phyloP scores from a whole-genome alignment of 1,140 invertebrate genomes.

The Pseudobourletiella spinata region DNA sequence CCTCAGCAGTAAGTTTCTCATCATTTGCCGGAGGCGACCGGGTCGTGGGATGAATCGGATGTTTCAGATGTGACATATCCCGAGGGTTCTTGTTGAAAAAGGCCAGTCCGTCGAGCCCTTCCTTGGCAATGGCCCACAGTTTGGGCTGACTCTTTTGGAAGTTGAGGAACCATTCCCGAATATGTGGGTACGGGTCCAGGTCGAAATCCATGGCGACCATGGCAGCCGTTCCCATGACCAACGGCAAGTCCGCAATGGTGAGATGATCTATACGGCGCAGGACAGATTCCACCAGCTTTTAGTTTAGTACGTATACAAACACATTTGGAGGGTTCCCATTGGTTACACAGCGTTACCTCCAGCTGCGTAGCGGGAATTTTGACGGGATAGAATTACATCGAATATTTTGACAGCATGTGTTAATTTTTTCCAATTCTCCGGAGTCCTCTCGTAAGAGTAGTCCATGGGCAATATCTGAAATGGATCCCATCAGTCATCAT shows the following conservation, averaged over 20 bases:
- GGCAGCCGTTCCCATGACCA: conserved; percentile 25
- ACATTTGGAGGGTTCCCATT: background rate
- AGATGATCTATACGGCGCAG: conserved; percentile 16
- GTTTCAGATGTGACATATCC: conserved; percentile 27
- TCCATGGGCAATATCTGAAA: conserved; percentile 60
- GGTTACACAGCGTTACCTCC: conserved; percentile 39
- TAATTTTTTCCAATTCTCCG: conserved; percentile 54
- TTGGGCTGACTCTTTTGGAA: conserved; percentile 19
- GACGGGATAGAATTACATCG: conserved; percentile 54
- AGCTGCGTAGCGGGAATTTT: conserved; percentile 54
- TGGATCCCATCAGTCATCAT: background rate
- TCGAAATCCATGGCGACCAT: conserved; percentile 26
- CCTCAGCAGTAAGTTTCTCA: background rate
- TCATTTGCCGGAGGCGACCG: background rate
- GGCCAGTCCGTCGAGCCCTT: conserved; percentile 24
- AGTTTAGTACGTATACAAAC: background rate
- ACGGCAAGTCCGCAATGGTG: conserved; percentile 29
- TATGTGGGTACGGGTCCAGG: conserved; percentile 16
- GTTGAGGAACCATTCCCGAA: conserved; percentile 14
- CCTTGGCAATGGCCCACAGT: conserved; percentile 21
- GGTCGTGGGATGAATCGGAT: conserved; percentile 28
- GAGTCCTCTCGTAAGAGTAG: conserved; percentile 58
- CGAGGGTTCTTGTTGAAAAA: conserved; percentile 29
- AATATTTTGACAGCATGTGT: conserved; percentile 57
- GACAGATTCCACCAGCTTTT: background rate